A percentile compares a stretch with the other conserved stretches of the same genome.
Conservation (phyloP, 2,113 vertebrate genomes). For the Mirounga angustirostris region DNA sequence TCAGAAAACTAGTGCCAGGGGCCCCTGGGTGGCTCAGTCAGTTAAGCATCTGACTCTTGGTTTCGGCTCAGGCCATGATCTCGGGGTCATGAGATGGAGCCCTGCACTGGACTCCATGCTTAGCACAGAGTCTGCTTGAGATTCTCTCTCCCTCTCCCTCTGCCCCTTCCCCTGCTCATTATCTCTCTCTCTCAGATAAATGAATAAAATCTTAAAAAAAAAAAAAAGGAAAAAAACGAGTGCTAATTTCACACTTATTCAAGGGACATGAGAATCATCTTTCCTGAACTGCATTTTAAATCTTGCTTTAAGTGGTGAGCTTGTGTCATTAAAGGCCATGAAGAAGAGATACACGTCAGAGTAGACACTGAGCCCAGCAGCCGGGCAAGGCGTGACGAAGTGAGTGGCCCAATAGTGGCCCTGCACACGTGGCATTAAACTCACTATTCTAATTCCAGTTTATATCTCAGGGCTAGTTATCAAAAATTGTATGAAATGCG, state of each 20-base stretch:
- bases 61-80: neutral
- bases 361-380: accelerated
- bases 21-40: neutral
- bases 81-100: neutral
- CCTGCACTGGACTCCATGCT: neutral
- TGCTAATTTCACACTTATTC: neutral
- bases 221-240: neutral
- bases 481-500: neutral
- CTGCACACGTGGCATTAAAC: neutral
- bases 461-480: neutral
- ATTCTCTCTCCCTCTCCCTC: neutral
- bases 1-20: neutral
- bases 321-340: neutral
- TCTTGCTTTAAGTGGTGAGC: neutral
- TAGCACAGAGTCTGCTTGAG: neutral
- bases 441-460: constrained; percentile 28
- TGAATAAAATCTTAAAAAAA: neutral
- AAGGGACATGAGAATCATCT: neutral
- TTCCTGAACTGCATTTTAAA: neutral
- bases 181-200: neutral
- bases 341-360: neutral
- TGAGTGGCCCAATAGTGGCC: neutral
- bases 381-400: neutral
- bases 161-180: neutral
- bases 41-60: neutral